Base-by-base conservation (phyloP, 2,113 vertebrate species). In the Carassius gibelio region DNA sequence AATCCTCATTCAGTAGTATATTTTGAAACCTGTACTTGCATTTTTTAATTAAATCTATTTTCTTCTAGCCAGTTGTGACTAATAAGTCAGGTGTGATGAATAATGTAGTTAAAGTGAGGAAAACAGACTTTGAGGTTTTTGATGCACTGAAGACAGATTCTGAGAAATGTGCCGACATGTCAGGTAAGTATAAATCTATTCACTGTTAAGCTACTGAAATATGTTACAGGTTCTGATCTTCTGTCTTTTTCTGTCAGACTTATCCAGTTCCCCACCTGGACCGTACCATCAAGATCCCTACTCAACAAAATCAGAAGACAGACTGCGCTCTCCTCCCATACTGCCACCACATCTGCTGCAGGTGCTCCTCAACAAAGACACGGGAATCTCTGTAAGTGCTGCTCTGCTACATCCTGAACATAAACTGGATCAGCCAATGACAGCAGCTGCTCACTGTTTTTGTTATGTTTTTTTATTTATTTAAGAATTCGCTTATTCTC, bases 321-420 rank as follows among this genome's bases (percentile, higher is more conserved):
- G 95, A 69, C 93, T 97, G 80, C 97, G 97, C 66, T 93, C 96
- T 0, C 98, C 98, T 0, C 98, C 98, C 8, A 96, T 98, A 71
- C 95, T 99, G 4, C 98, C 98, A 0, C 98, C 98, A 0, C 98
- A 99, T 88, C 95, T 99, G 85, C 93, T 99, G 77, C 98, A 99
- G 91, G 98, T 99, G 90, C 96, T 99, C 90, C 96, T 99, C 81
- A 99, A 99, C 89, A 99, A 99, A 94, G 97, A 99, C 94, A 99
- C 98, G 0, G 96, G 97, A 1, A 91, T 99, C 88, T 99, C 97
- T 23, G 98, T 99, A 94, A 97, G 98, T 96, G 64, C 26, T 19
- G 30, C 1, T 38, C 6, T 3, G 4, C 2, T 8, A 48, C 17
- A 19, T 15, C 61, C 1, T 36, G 1, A 14, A 10, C 21, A 19